phyloP scores from a whole-genome alignment of 2,113 vertebrate genomes.

The Oreochromis spilurus region DNA sequence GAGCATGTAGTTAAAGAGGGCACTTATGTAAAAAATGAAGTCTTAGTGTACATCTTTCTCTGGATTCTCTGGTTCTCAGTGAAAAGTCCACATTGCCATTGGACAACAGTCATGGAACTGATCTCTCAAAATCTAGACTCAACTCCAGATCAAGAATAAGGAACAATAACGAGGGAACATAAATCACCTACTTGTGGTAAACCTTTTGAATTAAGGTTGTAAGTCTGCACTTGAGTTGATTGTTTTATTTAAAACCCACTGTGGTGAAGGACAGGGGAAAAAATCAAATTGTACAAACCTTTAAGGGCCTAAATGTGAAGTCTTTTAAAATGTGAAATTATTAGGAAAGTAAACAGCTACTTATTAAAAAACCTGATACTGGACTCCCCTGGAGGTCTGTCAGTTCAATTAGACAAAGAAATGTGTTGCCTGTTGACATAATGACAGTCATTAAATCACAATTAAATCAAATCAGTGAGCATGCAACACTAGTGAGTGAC shows the following conservation, averaged over 20 bases:
- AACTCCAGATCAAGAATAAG: neutral
- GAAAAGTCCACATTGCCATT: neutral
- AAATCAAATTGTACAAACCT: neutral
- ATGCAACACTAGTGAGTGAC: neutral
- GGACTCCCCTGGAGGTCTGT: neutral
- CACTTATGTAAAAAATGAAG: neutral
- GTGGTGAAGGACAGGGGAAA: neutral
- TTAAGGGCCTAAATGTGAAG: neutral
- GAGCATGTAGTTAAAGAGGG: neutral
- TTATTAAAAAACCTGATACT: neutral
- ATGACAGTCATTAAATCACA: neutral
- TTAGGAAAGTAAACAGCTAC: neutral
- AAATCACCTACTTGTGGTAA: neutral
- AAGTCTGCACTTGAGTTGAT: neutral
- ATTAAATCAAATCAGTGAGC: neutral
- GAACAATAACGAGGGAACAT: neutral
- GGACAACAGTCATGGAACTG: neutral
- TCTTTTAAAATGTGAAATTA: neutral
- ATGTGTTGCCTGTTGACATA: neutral
- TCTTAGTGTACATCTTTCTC: neutral
- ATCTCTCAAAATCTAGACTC: neutral
- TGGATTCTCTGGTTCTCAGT: neutral
- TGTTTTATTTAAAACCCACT: neutral
- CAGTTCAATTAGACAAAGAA: neutral
- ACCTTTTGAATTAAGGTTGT: neutral